Base-by-base conservation (phyloP, 2,797 vertebrate genomes). In the Naso thynnoides region DNA sequence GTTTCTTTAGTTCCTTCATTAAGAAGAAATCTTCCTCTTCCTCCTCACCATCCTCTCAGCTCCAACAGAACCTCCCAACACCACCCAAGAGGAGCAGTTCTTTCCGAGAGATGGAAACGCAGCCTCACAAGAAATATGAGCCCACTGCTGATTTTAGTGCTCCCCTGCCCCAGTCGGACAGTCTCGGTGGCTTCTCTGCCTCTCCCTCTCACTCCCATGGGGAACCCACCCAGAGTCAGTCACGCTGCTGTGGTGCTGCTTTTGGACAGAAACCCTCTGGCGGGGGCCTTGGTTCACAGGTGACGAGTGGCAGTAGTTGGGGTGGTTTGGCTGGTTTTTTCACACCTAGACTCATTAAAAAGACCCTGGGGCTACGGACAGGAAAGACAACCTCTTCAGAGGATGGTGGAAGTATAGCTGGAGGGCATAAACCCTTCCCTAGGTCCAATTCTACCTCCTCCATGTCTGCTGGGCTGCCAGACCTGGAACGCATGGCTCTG, bases 1-100 rank as follows among this genome's bases (percentile, higher is more conserved):
- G 97, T 84, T 99, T 99, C 94, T 99, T 99, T 91, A 99, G 98
- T 91, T 99, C 98, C 57, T 99, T 99, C 77, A 99, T 99, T 91
- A 99, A 96, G 92, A 99, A 99, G 91, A 99, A 98, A 86, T 92
- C 93, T 1, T 89, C 90, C 1, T 93, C 93, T 0, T 93, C 94
- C 3, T 91, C 91, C 26, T 91, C 92, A 0, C 70, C 91, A 1
- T 92, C 94, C 10, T 91, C 93, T 54, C 94, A 94, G 60, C 91
- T 88, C n/a, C 94, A 93, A 36, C 95, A 95, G 70, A 99, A 96
- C 5, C 96, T 97, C 38, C 98, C 98, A 3, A 96, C 96, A 0
- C 98, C 98, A 9, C 97, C 98, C 23, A 98, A 98, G 82, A 97
- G 98, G 87, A 99, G 97, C 93, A 98, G 96, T 78, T 99, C 98